phyloP scores from a whole-genome alignment of 2,888 invertebrate genomes.

The Athalia circularis region DNA sequence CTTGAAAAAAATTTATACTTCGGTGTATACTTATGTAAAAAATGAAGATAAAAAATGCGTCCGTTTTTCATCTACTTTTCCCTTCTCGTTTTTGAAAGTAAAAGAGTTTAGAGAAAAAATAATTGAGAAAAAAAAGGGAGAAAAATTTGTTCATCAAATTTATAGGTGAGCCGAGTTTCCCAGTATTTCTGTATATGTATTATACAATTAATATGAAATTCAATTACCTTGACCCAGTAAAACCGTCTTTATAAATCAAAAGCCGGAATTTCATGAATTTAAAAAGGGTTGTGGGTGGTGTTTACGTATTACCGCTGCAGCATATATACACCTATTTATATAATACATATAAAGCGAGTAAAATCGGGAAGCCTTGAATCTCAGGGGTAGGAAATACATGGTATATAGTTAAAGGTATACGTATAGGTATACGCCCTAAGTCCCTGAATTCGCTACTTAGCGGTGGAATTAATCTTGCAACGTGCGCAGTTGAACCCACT shows the following conservation, averaged over 20 bases:
- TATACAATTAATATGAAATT: not conserved
- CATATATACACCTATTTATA: too few relatives aligned
- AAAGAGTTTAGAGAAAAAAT: not conserved
- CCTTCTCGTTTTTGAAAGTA: too few relatives aligned
- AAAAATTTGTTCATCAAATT: not conserved
- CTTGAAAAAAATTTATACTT: too few relatives aligned
- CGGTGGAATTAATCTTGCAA: constrained; percentile 22
- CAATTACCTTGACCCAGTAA: not conserved
- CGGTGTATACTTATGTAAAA: too few relatives aligned
- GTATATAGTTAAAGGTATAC: too few relatives aligned
- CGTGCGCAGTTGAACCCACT: not conserved
- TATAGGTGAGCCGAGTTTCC: too few relatives aligned
- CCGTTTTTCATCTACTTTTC: too few relatives aligned
- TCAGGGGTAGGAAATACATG: constrained; percentile 23
- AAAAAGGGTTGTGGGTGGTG: not conserved
- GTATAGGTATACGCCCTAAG: too few relatives aligned
- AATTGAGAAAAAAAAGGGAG: not conserved
- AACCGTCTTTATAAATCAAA: not conserved
- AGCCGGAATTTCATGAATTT: not conserved
- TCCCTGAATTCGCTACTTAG: constrained; percentile 22
- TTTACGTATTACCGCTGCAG: too few relatives aligned
- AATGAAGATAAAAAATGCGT: too few relatives aligned
- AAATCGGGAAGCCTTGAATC: not conserved
- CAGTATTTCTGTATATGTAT: too few relatives aligned
- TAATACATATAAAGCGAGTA: not conserved